Evolutionary conservation across 2,888 invertebrate genomes (phyloP).

Genomic region (Clivina fossor): DNA sequence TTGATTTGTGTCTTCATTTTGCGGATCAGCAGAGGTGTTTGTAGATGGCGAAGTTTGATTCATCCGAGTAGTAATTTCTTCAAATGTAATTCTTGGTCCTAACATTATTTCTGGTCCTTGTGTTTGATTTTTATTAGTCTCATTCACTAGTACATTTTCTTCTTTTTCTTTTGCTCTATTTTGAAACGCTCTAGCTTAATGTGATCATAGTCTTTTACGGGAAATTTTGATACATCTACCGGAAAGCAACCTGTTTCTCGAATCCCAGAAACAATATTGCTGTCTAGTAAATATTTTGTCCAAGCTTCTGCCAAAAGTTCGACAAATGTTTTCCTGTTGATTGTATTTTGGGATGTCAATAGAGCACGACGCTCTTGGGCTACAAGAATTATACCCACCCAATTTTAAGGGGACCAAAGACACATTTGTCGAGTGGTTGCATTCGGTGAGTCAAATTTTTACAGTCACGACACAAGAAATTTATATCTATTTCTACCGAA

Average conservation of each 20-base stretch:
- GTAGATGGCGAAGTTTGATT: no score
- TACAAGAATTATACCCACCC: constrained; percentile 1
- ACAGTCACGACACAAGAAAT: no score
- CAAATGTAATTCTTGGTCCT: no score
- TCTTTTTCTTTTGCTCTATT: background rate
- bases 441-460: constrained; percentile 1
- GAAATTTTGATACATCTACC: constrained; percentile 5
- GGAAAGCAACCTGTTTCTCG: constrained; percentile 3
- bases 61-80: no score
- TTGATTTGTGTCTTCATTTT: no score
- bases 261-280: constrained; percentile 6
- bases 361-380: constrained; percentile 3
- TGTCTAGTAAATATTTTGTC: constrained; percentile 1
- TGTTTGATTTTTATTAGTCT: background rate
- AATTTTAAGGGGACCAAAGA: constrained; percentile 6
- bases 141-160: background rate
- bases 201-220: background rate
- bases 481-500: no score
- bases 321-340: background rate
- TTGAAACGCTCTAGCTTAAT: constrained; percentile 1
- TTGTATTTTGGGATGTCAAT: constrained; percentile 2
- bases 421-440: constrained; percentile 5
- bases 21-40: no score
- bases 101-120: background rate
- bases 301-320: constrained; percentile 6